Conservation (phyloP, 2,888 invertebrate species). For the Nomada hirtipes region DNA sequence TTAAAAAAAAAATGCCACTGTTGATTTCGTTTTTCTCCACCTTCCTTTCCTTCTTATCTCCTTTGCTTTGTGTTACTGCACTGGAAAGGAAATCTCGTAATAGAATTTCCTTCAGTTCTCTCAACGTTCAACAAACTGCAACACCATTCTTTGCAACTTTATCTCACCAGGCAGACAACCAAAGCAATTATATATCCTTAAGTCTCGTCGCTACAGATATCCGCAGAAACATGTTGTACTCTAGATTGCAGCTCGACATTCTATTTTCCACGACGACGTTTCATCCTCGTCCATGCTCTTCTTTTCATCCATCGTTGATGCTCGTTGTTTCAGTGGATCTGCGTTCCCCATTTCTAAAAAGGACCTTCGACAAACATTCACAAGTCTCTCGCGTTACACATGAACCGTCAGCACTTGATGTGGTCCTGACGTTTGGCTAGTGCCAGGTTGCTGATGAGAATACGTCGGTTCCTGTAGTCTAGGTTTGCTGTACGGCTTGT, state of each 20-base stretch:
- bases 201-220: not conserved
- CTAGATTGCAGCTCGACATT: constrained; percentile 7
- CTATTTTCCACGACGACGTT: not conserved
- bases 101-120: not conserved
- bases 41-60: not conserved
- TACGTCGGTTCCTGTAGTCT: constrained; percentile 80
- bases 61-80: not conserved
- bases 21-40: constrained; percentile 19
- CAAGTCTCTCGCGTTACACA: constrained; percentile 70
- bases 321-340: not conserved
- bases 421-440: constrained; percentile 78
- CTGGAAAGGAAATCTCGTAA: constrained; percentile 10
- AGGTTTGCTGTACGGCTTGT: constrained; percentile 82
- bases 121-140: not conserved
- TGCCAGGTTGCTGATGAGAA: constrained; percentile 80
- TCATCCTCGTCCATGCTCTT: not conserved
- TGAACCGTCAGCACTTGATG: constrained; percentile 83
- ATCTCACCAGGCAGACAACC: not conserved
- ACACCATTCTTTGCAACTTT: not conserved
- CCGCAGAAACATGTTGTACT: not conserved
- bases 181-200: not conserved
- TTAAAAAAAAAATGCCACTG: not conserved
- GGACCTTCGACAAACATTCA: constrained; percentile 8
- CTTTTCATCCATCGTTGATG: not conserved
- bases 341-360: not conserved